Base-by-base conservation (phyloP, 2,888 invertebrate genomes). In the Epicampocera succincta region DNA sequence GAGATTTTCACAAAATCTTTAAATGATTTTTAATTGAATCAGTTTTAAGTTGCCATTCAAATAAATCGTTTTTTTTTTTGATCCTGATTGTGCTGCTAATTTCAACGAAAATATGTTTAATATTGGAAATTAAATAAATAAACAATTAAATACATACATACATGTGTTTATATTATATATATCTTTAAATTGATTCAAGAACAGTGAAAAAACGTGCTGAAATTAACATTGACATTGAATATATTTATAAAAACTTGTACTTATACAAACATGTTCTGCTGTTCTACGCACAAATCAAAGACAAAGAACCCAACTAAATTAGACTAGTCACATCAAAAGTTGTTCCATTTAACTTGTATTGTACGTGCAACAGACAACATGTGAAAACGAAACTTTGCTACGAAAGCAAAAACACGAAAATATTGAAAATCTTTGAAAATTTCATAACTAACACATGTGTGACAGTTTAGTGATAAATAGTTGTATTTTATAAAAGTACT, bases 301-400 rank as follows among this genome's bases (percentile, higher is more conserved):
- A 33, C 33, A 33, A 33, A 33, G 33, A 33, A 33, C 29, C 3
- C 6, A 29, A 29, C 6, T 29, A 29, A 29, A 6, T 29, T 29
- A 6, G 29, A 29, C 29, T 4, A 6, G 3, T 29, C n/a, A n/a
- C n/a, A 29, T 33, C 3, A 33, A 33, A 33, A 33, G 33, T 25
- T 25, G 25, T 78, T 72, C n/a, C 65, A 65, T 60, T 79, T 79
- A 73, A 73, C 78, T 48, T 60, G 72, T 73, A 73, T 54, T 79
- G 52, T 72, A 72, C 58, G 65, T 72, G 65, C 19, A 19, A 46
- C 46, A 63, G n/a, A 29, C 50, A 29, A 38, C 21, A 66, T 46
- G 52, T 12, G 40, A 60, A 61, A 17, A 0, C n/a, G 11, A 21
- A 44, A n/a, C 3, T 2, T 38, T n/a, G n/a, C n/a, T n/a, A n/a